A percentile compares a stretch with the other conserved stretches of the same genome.
These are phyloP conservation scores for Drosophila nigritarsus DNA, from an alignment of 2,888 invertebrate genomes.

Conservation along the genomic window DNA sequence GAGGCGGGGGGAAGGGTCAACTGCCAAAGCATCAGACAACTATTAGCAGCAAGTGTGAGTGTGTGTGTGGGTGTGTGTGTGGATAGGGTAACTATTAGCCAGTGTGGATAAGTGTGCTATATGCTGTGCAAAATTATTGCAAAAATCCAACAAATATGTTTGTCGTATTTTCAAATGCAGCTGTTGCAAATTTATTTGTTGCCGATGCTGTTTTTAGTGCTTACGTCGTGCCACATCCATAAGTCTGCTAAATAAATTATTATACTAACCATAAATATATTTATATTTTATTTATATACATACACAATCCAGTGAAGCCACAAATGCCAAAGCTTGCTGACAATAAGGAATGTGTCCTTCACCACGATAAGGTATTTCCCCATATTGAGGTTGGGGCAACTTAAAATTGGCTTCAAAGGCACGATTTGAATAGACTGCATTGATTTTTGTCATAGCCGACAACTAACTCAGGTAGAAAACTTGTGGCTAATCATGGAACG, in stretches of 20 bases:
- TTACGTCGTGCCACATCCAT: constrained; percentile 60
- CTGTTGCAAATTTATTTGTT: constrained; percentile 79
- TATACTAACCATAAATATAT: constrained; percentile 55
- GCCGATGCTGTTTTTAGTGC: constrained; percentile 56
- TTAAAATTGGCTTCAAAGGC: background rate
- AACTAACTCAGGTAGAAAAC: background rate
- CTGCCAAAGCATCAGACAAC: constrained; percentile 55
- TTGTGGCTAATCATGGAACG: background rate
- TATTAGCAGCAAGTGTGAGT: constrained; percentile 47
- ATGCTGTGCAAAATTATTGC: constrained; percentile 68
- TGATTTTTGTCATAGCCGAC: background rate
- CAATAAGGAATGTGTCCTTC: background rate
- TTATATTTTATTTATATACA: background rate
- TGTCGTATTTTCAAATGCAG: constrained; percentile 73
- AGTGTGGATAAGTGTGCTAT: constrained; percentile 29
- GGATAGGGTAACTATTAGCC: constrained; percentile 32
- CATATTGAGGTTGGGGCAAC: background rate
- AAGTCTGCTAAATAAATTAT: constrained; percentile 74
- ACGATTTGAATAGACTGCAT: background rate
- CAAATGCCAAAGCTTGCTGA: background rate
- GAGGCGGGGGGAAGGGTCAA: background rate
- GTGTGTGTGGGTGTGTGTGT: constrained; percentile 18
- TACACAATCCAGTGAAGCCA: background rate
- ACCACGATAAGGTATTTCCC: background rate
- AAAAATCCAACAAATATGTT: constrained; percentile 25